Evolutionary conservation across 2,888 invertebrate species (phyloP).

Genomic region (Drosophila histrio): DNA sequence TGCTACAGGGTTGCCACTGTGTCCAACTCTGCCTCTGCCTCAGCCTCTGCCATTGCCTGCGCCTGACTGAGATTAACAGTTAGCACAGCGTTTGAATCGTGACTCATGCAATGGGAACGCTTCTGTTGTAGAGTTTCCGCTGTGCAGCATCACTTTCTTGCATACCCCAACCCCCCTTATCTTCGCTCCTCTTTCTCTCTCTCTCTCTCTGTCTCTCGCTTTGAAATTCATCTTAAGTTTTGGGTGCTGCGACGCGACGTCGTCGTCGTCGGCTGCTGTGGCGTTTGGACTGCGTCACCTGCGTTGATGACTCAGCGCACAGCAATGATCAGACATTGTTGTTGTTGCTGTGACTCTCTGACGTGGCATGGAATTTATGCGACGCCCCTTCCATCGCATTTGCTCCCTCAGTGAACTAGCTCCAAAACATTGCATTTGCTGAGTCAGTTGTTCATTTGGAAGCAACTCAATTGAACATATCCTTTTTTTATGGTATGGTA

Average conservation of each 20-base stretch:
- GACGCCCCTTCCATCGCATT: neutral
- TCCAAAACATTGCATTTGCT: neutral
- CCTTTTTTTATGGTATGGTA: too few relatives aligned
- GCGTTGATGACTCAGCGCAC: conserved; percentile 43
- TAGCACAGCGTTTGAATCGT: conserved; percentile 10
- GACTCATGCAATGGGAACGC: conserved; percentile 49
- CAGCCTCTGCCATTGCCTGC: neutral
- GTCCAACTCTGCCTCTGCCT: neutral
- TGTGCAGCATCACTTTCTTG: conserved; percentile 11
- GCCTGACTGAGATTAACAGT: conserved; percentile 29
- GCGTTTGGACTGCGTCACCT: conserved; percentile 45
- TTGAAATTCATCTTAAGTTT: conserved; percentile 5
- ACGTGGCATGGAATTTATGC: conserved; percentile 34
- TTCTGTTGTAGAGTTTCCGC: conserved; percentile 25
- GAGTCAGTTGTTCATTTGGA: neutral
- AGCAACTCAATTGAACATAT: too few relatives aligned
- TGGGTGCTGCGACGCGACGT: conserved; percentile 11
- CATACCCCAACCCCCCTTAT: neutral
- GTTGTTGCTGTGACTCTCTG: neutral
- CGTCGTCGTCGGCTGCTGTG: neutral
- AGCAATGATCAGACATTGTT: conserved; percentile 28
- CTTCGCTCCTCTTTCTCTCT: neutral
- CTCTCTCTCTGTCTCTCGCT: neutral
- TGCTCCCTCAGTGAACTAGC: conserved; percentile 3
- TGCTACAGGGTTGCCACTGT: neutral